These are phyloP conservation scores for Lapara coniferarum DNA, from an alignment of 2,888 invertebrate species.

Conservation along the genomic window DNA sequence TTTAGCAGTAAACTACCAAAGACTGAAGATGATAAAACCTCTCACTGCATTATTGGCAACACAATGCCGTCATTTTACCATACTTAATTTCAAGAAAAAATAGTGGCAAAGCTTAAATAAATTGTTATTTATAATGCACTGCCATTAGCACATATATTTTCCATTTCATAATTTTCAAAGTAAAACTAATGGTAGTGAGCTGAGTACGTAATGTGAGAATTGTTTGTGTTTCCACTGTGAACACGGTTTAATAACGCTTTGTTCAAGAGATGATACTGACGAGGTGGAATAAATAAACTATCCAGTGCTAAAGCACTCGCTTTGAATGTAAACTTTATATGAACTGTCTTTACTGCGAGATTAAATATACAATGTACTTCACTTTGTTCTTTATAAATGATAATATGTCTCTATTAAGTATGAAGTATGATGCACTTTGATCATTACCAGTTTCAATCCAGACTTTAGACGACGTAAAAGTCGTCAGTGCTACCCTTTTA, in stretches of 20 bases:
- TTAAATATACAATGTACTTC: slow-evolving; percentile 7
- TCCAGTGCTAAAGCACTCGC: slow-evolving; percentile 8
- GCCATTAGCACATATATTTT: no score
- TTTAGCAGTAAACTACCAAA: no score
- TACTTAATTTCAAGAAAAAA: no score
- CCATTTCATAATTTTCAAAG: not conserved
- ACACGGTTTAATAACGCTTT: slow-evolving; percentile 53
- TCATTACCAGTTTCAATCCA: no score
- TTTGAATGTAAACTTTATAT: slow-evolving; percentile 18
- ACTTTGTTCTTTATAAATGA: not conserved
- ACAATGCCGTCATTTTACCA: no score
- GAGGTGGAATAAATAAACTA: slow-evolving; percentile 46
- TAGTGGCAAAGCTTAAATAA: no score
- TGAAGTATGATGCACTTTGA: not conserved
- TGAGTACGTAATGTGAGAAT: slow-evolving; percentile 45
- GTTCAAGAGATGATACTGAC: slow-evolving; percentile 45
- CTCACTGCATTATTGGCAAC: no score
- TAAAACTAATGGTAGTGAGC: slow-evolving; percentile 32
- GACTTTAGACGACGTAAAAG: no score
- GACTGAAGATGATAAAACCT: no score
- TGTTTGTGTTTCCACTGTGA: slow-evolving; percentile 46
- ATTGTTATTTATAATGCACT: no score
- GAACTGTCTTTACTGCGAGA: slow-evolving; percentile 1
- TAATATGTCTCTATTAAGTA: not conserved
- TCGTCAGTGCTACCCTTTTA: no score